These are phyloP conservation scores for Drosophila lini DNA, from an alignment of 1,140 invertebrate species.

Conservation along the genomic window DNA sequence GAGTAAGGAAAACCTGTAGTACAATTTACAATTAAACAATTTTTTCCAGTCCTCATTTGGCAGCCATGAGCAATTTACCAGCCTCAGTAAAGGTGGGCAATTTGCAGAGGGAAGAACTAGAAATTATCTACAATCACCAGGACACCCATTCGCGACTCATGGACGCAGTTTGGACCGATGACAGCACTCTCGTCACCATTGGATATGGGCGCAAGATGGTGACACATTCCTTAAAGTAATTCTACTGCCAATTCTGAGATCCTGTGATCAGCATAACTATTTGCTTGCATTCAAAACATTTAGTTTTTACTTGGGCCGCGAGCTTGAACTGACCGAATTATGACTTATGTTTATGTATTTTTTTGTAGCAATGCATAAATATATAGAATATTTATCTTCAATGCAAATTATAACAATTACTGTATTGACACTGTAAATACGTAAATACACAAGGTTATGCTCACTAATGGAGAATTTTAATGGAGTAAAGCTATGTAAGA, in stretches of 20 bases:
- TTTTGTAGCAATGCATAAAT: not conserved
- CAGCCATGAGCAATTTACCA: slow-evolving; percentile 57
- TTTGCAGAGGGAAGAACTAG: slow-evolving; percentile 7
- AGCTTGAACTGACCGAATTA: slow-evolving; percentile 2
- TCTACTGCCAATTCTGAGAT: not conserved
- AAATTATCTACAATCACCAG: slow-evolving; percentile 53
- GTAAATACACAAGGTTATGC: not conserved
- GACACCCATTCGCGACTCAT: slow-evolving; percentile 55
- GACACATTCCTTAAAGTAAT: slow-evolving; percentile 38
- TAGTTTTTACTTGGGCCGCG: not conserved
- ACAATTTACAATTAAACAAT: no score
- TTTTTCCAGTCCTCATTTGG: slow-evolving; percentile 34
- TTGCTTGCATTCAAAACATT: slow-evolving; percentile 10
- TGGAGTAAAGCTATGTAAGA: not conserved
- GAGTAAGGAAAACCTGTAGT: no score
- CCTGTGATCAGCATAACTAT: slow-evolving; percentile 4
- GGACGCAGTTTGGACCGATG: slow-evolving; percentile 56
- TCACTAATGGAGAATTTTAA: not conserved
- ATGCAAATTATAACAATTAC: not conserved
- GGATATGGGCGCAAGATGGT: slow-evolving; percentile 62
- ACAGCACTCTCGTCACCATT: slow-evolving; percentile 57
- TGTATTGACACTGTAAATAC: slow-evolving; percentile 5
- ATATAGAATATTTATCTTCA: not conserved
- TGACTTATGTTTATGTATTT: slow-evolving; percentile 13
- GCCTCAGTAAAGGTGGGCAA: slow-evolving; percentile 47